Base-by-base conservation (phyloP, 1,140 invertebrate genomes). In the Drosophila prosaltans region DNA sequence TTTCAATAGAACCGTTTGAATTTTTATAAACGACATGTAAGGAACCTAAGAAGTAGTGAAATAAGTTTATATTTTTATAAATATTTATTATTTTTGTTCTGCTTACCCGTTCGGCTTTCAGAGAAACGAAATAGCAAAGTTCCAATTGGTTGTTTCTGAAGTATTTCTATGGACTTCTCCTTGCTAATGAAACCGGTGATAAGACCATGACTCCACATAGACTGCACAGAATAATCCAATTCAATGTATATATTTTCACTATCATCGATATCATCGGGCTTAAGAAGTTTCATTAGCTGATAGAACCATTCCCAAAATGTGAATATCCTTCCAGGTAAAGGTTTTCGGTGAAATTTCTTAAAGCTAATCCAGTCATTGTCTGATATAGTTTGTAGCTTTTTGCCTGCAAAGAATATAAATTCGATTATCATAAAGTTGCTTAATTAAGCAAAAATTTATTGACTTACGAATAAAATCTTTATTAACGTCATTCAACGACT, bases 261-360 rank as follows among this genome's bases (percentile, higher is more conserved):
- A 5, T 9, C 21, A 26, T 26, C 6, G 6, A 1, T 51, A 9
- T 24, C 2, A 1, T 24, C 3, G 8, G 45, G 45, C 26, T 24
- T 24, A 1, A 51, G 24, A 10, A 51, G 8, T 8, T 26, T 51
- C 21, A 51, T 24, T 10, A 51, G 8, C 24, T 51, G 5, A 10
- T 26, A 51, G 3, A 51, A 51, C 45, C 45, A 51, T 51, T 51
- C 45, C 45, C 45, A 51, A 26, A 51, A 51, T 26, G 45, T 10
- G 8, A 51, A 51, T 26, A 26, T 5, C 2, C 21, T 9, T 10
- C 21, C 45, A 8, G 45, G 45, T 10, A 51, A 26, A 2, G 24
- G 8, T 51, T 51, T 8, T 10, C 21, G 21, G 21, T 24, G 3
- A 51, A 51, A 51, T 51, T 51, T 8, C 2, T 51, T 3, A 26